These are phyloP conservation scores for Corydoras sp. DNA, from an alignment of 2,113 vertebrate genomes.

Conservation along the genomic window DNA sequence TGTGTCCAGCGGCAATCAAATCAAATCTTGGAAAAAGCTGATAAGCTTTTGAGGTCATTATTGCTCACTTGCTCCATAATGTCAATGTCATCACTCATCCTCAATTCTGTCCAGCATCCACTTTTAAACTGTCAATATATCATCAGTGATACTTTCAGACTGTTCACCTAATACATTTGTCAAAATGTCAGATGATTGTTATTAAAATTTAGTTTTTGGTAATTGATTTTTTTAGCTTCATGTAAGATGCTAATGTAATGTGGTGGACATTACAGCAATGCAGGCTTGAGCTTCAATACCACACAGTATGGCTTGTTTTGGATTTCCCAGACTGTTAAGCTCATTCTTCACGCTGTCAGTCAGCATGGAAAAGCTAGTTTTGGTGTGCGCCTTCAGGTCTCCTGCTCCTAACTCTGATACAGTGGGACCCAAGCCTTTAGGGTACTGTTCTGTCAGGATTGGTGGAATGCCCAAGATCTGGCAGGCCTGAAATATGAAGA, in stretches of 20 bases:
- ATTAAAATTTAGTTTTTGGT: no score
- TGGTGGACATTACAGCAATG: slow-evolving; percentile 64
- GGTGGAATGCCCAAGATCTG: slow-evolving; percentile 66
- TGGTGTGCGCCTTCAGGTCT: slow-evolving; percentile 64
- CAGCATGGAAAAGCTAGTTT: slow-evolving; percentile 84
- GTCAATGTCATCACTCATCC: no score
- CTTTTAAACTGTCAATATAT: no score
- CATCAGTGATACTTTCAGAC: no score
- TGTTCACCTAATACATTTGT: no score
- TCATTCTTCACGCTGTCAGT: slow-evolving; percentile 64
- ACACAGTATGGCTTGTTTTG: slow-evolving; percentile 74
- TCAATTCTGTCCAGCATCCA: no score
- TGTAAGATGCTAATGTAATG: background rate
- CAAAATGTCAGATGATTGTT: no score
- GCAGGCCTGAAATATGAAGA: slow-evolving; percentile 58
- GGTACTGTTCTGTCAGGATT: slow-evolving; percentile 83
- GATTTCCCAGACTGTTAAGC: slow-evolving; percentile 62
- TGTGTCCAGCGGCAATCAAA: no score
- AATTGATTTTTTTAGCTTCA: background rate
- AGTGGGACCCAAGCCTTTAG: slow-evolving; percentile 77
- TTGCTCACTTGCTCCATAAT: no score
- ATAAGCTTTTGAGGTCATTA: no score
- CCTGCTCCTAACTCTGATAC: slow-evolving; percentile 76
- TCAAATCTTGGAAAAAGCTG: no score
- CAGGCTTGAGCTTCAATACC: slow-evolving; percentile 85